phyloP scores from a whole-genome alignment of 2,113 vertebrate species.

The Lipotes vexillifer region DNA sequence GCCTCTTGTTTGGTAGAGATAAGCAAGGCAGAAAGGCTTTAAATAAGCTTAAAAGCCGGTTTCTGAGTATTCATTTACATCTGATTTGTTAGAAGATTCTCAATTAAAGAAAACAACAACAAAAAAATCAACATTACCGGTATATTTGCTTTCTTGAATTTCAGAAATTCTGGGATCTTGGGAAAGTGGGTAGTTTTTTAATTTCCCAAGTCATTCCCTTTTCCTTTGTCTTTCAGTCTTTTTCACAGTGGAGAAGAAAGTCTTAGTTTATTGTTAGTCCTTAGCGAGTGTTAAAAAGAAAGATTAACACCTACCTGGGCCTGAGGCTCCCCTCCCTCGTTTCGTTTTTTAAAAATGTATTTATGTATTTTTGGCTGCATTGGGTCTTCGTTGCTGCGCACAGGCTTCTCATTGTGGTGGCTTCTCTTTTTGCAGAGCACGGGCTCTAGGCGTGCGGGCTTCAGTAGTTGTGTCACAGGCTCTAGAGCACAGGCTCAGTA shows the following conservation, averaged over 20 bases:
- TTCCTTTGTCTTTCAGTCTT: background rate
- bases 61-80: slow-evolving; percentile 34
- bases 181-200: background rate
- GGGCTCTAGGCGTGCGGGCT: no score
- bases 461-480: no score
- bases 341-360: no score
- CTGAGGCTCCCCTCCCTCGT: background rate
- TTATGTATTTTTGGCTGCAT: no score
- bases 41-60: background rate
- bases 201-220: background rate
- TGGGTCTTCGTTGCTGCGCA: no score
- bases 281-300: background rate
- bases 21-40: slow-evolving; percentile 10
- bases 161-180: background rate
- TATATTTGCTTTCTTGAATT: background rate
- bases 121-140: background rate
- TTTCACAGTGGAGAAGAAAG: background rate
- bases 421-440: no score
- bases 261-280: background rate
- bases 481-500: no score
- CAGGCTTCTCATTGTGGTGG: no score
- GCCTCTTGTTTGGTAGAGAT: slow-evolving; percentile 1
- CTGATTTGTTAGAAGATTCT: slow-evolving; percentile 39
- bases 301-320: background rate
- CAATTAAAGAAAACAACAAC: slow-evolving; percentile 22